Percentiles rank a stretch among this genome's conserved stretches.
These are phyloP conservation scores for Cyclura pinguis DNA, from an alignment of 2,797 vertebrate genomes.

Conservation along the genomic window DNA sequence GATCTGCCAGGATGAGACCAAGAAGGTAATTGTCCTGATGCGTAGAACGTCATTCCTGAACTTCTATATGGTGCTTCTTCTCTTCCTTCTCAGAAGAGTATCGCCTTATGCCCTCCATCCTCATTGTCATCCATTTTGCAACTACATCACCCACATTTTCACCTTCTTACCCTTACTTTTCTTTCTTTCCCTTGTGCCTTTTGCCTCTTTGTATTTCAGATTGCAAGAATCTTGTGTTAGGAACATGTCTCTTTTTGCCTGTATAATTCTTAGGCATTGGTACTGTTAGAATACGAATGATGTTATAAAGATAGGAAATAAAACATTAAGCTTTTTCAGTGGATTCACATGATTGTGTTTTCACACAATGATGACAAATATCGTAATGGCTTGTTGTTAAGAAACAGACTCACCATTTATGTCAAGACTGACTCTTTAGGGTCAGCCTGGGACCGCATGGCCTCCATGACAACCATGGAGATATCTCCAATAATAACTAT, in stretches of 20 bases:
- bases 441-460: slow-evolving; percentile 32
- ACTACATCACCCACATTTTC: neutral
- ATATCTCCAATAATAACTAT: slow-evolving; percentile 33
- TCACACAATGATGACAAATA: slow-evolving; percentile 24
- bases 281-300: neutral
- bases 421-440: slow-evolving; percentile 26
- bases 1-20: neutral
- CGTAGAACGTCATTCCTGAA: neutral
- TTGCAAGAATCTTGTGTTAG: neutral
- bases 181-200: neutral
- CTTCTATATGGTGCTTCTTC: neutral
- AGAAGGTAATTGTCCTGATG: neutral
- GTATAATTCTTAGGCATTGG: neutral
- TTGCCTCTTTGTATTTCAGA: neutral
- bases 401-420: slow-evolving; percentile 24
- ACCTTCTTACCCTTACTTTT: neutral
- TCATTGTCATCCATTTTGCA: neutral
- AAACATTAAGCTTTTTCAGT: neutral
- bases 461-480: slow-evolving; percentile 26
- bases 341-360: slow-evolving; percentile 14
- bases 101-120: neutral
- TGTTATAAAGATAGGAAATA: neutral
- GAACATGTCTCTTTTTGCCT: neutral
- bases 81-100: neutral
- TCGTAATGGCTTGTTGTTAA: slow-evolving; percentile 23